Conservation (phyloP, 2,888 invertebrate genomes). For the Trissonchulus sp. region DNA sequence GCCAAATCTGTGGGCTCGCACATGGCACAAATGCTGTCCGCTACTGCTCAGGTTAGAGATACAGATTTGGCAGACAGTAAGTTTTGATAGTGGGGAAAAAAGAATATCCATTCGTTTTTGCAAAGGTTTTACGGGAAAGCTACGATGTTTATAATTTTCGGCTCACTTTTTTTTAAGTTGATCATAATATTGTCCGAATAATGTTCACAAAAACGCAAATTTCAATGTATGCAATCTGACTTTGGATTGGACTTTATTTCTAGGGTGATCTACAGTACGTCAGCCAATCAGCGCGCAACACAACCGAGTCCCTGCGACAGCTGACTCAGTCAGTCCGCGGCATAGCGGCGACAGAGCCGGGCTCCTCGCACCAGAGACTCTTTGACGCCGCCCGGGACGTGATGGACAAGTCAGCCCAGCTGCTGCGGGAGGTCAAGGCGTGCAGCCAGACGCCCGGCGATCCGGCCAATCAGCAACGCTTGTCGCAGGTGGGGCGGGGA, state of each 20-base stretch:
- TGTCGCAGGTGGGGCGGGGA: constrained; percentile 67
- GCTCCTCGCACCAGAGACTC: constrained; percentile 56
- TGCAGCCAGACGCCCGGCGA: constrained; percentile 65
- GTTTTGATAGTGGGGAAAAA: neutral
- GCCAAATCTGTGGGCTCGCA: constrained; percentile 61
- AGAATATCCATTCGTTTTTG: neutral
- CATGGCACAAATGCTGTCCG: constrained; percentile 76
- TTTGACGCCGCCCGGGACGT: constrained; percentile 67
- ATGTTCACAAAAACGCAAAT: no score
- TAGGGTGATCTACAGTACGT: constrained; percentile 67
- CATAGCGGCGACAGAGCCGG: constrained; percentile 65
- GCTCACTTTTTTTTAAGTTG: no score
- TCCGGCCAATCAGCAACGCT: constrained; percentile 60
- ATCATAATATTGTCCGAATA: no score
- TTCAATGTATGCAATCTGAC: no score
- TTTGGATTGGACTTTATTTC: no score
- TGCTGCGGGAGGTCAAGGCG: constrained; percentile 75
- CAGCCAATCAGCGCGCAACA: constrained; percentile 60
- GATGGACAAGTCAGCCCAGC: constrained; percentile 67
- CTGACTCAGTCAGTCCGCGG: constrained; percentile 70
- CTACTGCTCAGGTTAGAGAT: constrained; percentile 63
- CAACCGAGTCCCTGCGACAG: constrained; percentile 68
- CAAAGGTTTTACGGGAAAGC: no score
- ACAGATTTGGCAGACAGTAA: neutral
- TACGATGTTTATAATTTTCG: no score